Percentiles rank a stretch among this genome's conserved stretches.
Conservation (phyloP, 2,797 vertebrate species). For the Philypnodon macrostomus region DNA sequence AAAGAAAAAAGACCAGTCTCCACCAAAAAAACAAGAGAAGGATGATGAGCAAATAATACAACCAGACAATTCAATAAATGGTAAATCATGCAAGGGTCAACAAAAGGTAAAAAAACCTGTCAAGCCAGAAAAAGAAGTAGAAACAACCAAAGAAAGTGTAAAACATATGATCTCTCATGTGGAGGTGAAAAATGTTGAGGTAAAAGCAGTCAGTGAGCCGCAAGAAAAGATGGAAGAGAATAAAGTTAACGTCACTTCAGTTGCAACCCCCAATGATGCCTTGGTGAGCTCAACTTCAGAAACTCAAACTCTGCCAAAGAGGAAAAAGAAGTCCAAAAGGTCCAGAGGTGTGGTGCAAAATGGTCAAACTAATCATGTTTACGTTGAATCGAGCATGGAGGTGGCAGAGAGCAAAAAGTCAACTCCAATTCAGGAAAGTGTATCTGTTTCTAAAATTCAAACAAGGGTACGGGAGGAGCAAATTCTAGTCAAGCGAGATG, state of each 20-base stretch:
- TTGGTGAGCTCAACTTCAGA: constrained; percentile 26
- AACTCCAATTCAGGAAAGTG: constrained; percentile 52
- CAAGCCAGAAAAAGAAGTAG: constrained; percentile 63
- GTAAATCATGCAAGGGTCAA: constrained; percentile 53
- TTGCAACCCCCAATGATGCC: constrained; percentile 12
- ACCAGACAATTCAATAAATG: constrained; percentile 38
- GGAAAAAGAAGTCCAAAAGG: constrained; percentile 78
- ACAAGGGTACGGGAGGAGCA: constrained; percentile 50
- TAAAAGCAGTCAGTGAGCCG: constrained; percentile 50
- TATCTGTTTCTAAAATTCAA: constrained; percentile 46
- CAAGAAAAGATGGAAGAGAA: constrained; percentile 55
- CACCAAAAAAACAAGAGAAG: constrained; percentile 40
- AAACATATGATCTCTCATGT: constrained; percentile 41
- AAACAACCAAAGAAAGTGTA: constrained; percentile 45
- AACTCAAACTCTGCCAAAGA: constrained; percentile 55
- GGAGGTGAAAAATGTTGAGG: constrained; percentile 36
- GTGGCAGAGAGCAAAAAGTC: constrained; percentile 43
- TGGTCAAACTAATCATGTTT: constrained; percentile 55
- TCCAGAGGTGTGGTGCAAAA: constrained; percentile 58
- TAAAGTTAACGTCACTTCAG: constrained; percentile 26
- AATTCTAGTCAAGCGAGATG: constrained; percentile 54
- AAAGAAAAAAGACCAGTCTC: constrained; percentile 40
- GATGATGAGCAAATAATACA: constrained; percentile 23
- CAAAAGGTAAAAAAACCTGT: constrained; percentile 71
- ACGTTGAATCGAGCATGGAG: constrained; percentile 51